These are phyloP conservation scores for Pempheris klunzingeri DNA, from an alignment of 2,797 vertebrate genomes.

Conservation along the genomic window DNA sequence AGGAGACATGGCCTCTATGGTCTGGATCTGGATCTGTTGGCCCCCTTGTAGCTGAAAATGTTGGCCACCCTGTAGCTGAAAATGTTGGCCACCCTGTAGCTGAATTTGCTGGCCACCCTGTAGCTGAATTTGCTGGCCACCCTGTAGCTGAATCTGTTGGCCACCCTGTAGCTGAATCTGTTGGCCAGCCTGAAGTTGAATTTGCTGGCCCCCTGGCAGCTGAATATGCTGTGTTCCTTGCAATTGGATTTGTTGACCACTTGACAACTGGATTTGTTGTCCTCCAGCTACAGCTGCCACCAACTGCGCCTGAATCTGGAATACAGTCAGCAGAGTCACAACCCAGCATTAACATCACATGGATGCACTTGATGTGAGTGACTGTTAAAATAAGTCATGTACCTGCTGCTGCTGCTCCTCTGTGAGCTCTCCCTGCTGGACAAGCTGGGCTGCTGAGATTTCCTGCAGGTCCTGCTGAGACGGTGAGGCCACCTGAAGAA, in stretches of 20 bases:
- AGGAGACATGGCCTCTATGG: slow-evolving; percentile 93
- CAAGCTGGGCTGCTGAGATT: slow-evolving; percentile 88
- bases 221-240: slow-evolving; percentile 62
- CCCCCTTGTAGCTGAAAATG: slow-evolving; percentile 76
- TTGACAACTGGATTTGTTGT: slow-evolving; percentile 77
- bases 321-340: slow-evolving; percentile 21
- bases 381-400: slow-evolving; percentile 13
- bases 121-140: slow-evolving; percentile 90
- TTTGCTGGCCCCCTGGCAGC: slow-evolving; percentile 55
- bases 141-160: slow-evolving; percentile 66
- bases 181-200: slow-evolving; percentile 61
- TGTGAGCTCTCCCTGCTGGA: slow-evolving; percentile 95
- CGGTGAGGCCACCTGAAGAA: slow-evolving; percentile 93
- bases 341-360: slow-evolving; percentile 11
- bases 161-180: slow-evolving; percentile 58
- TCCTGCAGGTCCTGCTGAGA: slow-evolving; percentile 93
- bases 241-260: slow-evolving; percentile 91
- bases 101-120: slow-evolving; percentile 55
- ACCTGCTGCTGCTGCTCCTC: slow-evolving; percentile 98
- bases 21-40: slow-evolving; percentile 98
- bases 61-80: slow-evolving; percentile 60
- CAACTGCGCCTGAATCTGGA: slow-evolving; percentile 82
- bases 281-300: slow-evolving; percentile 80
- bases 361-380: background rate
- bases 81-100: slow-evolving; percentile 52